These are phyloP conservation scores for Brachyhypopomus occidentalis DNA, from an alignment of 2,113 vertebrate genomes.

Conservation along the genomic window DNA sequence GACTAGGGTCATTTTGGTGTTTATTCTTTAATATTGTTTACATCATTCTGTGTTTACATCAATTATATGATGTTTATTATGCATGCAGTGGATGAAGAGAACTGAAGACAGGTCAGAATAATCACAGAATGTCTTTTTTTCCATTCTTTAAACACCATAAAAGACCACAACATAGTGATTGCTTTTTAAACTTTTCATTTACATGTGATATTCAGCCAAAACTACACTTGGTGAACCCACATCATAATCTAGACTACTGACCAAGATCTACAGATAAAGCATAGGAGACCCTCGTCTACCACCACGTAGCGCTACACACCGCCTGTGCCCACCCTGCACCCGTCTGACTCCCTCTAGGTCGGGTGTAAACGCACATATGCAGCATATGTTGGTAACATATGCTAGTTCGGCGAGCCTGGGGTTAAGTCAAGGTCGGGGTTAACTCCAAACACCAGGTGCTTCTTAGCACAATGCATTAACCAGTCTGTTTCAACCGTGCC, in stretches of 20 bases:
- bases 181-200: background rate
- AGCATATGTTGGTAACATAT: background rate
- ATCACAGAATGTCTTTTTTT: no score
- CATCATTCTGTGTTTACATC: no score
- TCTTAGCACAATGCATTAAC: background rate
- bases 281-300: background rate
- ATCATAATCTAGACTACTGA: background rate
- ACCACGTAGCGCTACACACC: background rate
- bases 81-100: no score
- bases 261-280: background rate
- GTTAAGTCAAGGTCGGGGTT: no score
- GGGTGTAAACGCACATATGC: background rate
- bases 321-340: background rate
- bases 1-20: no score
- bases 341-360: background rate
- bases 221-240: background rate
- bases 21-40: no score
- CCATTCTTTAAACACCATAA: no score
- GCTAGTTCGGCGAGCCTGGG: background rate
- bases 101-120: no score
- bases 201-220: constrained; percentile 19
- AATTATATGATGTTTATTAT: no score
- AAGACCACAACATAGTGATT: background rate
- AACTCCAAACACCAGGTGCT: background rate
- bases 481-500: background rate